A percentile compares a stretch with the other conserved stretches of the same genome.
phyloP scores from a whole-genome alignment of 2,113 vertebrate species.

The Cyanistes caeruleus region DNA sequence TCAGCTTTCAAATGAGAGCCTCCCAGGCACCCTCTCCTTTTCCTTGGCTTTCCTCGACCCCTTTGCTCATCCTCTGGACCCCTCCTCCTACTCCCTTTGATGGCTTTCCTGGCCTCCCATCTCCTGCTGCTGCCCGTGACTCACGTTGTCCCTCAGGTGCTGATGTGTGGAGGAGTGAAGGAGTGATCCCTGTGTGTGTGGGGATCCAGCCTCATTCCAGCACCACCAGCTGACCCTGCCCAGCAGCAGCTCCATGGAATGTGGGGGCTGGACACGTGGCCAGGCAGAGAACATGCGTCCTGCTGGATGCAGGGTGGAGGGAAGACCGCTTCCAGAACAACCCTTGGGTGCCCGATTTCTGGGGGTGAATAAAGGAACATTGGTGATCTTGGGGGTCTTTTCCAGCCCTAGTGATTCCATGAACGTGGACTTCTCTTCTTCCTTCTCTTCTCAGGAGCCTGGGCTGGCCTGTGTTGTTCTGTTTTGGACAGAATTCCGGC shows the following conservation, averaged over 20 bases:
- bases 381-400: neutral
- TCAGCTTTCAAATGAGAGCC: neutral
- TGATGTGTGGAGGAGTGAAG: accelerated
- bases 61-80: neutral
- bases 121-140: neutral
- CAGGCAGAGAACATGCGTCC: accelerated
- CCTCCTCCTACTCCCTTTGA: neutral
- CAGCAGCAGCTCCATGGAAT: accelerated
- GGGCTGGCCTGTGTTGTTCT: neutral
- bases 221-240: accelerated
- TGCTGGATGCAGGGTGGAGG: accelerated
- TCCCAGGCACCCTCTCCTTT: neutral
- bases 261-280: neutral
- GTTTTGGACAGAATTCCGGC: neutral
- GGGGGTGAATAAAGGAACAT: neutral
- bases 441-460: accelerated
- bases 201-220: neutral
- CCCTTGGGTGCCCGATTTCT: neutral
- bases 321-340: neutral
- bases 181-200: accelerated
- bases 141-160: accelerated
- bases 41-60: neutral
- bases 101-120: neutral
- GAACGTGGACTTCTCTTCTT: neutral
- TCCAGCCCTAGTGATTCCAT: neutral